phyloP scores from a whole-genome alignment of 2,113 vertebrate species.

The Castor canadensis region DNA sequence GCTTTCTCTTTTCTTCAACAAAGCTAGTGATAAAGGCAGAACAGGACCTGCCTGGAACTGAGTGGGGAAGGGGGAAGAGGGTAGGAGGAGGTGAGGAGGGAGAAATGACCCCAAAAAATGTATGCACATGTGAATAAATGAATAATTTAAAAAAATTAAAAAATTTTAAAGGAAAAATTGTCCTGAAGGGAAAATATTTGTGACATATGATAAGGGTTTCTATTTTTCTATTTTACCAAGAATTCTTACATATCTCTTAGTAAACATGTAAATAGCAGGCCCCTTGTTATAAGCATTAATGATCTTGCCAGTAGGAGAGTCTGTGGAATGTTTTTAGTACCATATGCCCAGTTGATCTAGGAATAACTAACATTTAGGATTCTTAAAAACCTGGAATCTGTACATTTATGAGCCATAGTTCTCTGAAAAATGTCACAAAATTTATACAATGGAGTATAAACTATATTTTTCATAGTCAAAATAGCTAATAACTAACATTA shows the following conservation, averaged over 20 bases:
- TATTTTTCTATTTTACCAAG: neutral
- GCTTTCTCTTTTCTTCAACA: too few relatives aligned
- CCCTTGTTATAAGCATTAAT: neutral
- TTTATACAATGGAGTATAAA: neutral
- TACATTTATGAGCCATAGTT: neutral
- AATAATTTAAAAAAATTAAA: too few relatives aligned
- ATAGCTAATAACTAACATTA: too few relatives aligned
- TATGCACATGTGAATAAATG: too few relatives aligned
- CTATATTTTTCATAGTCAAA: neutral
- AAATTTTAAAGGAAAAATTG: neutral
- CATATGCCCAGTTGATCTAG: neutral
- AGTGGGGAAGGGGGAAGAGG: too few relatives aligned
- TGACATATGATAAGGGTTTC: neutral
- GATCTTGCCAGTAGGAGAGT: neutral
- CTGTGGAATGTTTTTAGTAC: neutral
- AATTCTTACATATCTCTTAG: neutral
- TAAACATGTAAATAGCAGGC: neutral
- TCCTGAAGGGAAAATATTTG: neutral
- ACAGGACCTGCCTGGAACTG: too few relatives aligned
- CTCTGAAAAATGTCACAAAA: neutral
- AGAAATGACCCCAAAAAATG: too few relatives aligned
- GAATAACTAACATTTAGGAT: neutral
- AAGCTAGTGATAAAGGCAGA: too few relatives aligned
- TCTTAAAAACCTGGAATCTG: neutral
- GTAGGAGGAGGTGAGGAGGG: too few relatives aligned